A percentile compares a stretch with the other conserved stretches of the same genome.
phyloP scores from a whole-genome alignment of 2,888 invertebrate genomes.

The Patella ulyssiponensis region DNA sequence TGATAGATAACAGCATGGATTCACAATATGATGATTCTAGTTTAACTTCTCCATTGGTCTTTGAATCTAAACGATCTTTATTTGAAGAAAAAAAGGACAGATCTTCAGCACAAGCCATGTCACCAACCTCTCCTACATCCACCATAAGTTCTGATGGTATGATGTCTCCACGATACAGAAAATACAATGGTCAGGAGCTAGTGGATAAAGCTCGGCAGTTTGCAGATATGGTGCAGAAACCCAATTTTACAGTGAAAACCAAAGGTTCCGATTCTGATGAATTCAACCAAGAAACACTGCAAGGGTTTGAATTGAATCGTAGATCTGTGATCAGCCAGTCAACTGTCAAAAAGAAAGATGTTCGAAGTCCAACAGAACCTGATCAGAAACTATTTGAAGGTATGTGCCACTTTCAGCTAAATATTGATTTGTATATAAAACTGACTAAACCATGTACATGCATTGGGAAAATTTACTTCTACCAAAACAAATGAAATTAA shows the following conservation, averaged over 20 bases:
- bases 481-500: too few species aligned
- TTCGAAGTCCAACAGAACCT: constrained; percentile 3
- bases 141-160: neutral
- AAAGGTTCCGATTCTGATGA: neutral
- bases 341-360: neutral
- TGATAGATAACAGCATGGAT: neutral
- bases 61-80: neutral
- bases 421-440: too few species aligned
- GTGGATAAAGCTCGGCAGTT: neutral
- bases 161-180: neutral
- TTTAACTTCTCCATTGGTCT: neutral
- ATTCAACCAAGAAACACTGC: neutral
- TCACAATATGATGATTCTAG: constrained; percentile 4
- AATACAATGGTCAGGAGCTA: neutral
- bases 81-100: neutral
- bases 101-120: neutral
- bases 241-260: neutral
- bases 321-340: neutral
- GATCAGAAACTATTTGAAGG: neutral
- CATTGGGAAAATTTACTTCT: too few species aligned
- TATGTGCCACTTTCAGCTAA: too few species aligned
- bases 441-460: too few species aligned
- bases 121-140: neutral
- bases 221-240: neutral
- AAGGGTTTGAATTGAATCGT: neutral